These are phyloP conservation scores for Ptychochromis oligacanthus DNA, from an alignment of 2,113 vertebrate species.

Conservation along the genomic window DNA sequence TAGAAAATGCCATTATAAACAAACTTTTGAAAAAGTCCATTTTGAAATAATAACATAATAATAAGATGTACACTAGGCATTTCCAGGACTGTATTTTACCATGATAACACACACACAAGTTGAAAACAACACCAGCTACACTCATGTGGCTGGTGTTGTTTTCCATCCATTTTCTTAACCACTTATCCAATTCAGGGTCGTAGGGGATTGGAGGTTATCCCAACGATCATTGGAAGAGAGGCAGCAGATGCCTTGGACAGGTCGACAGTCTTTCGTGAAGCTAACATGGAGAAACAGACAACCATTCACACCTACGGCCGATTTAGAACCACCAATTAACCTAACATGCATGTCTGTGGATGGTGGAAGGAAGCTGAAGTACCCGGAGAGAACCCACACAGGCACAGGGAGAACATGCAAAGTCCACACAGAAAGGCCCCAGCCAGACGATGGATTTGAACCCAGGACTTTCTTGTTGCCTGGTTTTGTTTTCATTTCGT, in stretches of 20 bases:
- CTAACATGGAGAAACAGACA: rapidly evolving
- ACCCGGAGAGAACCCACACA: background rate
- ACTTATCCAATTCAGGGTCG: background rate
- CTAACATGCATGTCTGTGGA: background rate
- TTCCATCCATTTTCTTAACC: rapidly evolving
- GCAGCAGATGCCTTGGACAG: background rate
- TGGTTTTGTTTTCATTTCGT: background rate
- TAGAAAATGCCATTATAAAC: no score
- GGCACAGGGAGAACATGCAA: background rate
- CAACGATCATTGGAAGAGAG: background rate
- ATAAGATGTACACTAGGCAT: no score
- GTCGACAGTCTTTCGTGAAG: background rate
- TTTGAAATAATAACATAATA: no score
- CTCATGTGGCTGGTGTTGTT: no score
- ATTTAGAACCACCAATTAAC: background rate
- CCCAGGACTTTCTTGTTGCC: background rate
- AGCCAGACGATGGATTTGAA: background rate
- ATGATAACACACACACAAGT: no score
- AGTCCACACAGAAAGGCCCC: background rate
- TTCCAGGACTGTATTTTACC: no score
- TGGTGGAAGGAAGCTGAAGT: background rate
- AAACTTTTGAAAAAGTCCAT: no score
- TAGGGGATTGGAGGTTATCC: background rate
- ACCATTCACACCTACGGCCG: background rate
- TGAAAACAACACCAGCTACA: no score